Evolutionary conservation across 2,797 vertebrate genomes (phyloP).

Genomic region (Propithecus perrieri): DNA sequence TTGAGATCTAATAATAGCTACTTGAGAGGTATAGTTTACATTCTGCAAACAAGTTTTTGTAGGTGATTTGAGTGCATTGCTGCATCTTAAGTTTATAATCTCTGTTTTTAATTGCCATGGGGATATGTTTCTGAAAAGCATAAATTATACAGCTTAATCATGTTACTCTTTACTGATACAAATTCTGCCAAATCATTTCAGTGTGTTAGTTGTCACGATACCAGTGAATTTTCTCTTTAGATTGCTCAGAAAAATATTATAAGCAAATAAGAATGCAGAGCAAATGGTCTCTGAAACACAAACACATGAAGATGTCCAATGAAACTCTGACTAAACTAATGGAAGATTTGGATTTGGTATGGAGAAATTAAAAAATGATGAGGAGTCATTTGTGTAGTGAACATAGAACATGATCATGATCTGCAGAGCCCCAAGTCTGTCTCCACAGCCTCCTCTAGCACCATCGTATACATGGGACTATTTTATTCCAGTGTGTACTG

Average conservation of each 20-base stretch:
- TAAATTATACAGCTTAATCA: neutral
- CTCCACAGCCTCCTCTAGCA: fast-evolving
- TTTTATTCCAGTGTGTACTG: neutral
- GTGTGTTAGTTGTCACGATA: neutral
- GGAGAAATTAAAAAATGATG: neutral
- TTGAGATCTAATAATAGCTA: neutral
- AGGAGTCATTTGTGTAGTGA: neutral
- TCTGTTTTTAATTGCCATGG: neutral
- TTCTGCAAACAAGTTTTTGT: neutral
- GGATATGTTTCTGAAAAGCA: neutral
- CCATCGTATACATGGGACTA: neutral
- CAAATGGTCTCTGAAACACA: neutral
- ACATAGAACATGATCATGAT: neutral
- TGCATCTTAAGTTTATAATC: neutral
- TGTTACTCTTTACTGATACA: neutral
- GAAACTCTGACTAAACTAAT: neutral
- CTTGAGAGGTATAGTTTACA: neutral
- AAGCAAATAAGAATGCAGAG: neutral
- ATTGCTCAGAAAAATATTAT: neutral
- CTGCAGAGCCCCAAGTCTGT: neutral
- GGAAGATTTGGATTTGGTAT: neutral
- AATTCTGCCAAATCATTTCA: neutral
- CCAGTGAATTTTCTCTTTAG: neutral
- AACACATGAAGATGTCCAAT: neutral
- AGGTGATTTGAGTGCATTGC: neutral